Base-by-base conservation (phyloP, 2,888 invertebrate genomes). In the Furcula furcula region DNA sequence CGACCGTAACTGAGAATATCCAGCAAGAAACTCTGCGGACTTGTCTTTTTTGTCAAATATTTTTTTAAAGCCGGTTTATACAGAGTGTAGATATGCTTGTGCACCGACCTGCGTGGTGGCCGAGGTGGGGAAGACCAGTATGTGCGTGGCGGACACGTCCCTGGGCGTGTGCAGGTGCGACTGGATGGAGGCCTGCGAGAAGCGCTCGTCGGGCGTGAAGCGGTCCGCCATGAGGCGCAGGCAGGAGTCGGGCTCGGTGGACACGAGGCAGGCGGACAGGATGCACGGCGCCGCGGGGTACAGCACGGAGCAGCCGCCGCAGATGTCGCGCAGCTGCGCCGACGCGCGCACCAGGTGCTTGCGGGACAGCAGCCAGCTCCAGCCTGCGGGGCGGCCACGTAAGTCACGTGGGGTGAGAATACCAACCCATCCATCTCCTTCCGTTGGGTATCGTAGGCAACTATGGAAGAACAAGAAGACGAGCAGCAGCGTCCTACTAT, bases 41-140 rank as follows among this genome's bases (percentile, higher is more conserved):
- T n/a, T n/a, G n/a, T n/a, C n/a, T n/a, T n/a, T n/a, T n/a, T n/a
- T n/a, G n/a, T n/a, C n/a, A n/a, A n/a, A n/a, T n/a, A n/a, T n/a
- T n/a, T n/a, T n/a, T n/a, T n/a, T n/a, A n/a, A n/a, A n/a, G n/a
- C 4, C 16, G 16, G 16, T 16, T 16, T 6, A 16, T 4, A 16
- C 16, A 4, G 4, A 4, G 6, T 6, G 16, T 16, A 16, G 16
- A 16, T 5, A 9, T 12, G 18, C 0, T 7, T 6, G 9, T 12
- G 20, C 16, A 27, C 12, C 12, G 34, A 95, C 95, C 92, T 96
- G 96, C 39, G 97, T 96, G 36, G 96, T 96, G 25, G 98, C 97
- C 41, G 97, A 98, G 22, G 98, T 99, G 30, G 99, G 99, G 88
- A 99, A 99, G 56, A 99, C 99, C 57, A 99, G 92, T 56, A 99